Conservation (phyloP, 2,113 vertebrate species). For the Puffinus mauretanicus region DNA sequence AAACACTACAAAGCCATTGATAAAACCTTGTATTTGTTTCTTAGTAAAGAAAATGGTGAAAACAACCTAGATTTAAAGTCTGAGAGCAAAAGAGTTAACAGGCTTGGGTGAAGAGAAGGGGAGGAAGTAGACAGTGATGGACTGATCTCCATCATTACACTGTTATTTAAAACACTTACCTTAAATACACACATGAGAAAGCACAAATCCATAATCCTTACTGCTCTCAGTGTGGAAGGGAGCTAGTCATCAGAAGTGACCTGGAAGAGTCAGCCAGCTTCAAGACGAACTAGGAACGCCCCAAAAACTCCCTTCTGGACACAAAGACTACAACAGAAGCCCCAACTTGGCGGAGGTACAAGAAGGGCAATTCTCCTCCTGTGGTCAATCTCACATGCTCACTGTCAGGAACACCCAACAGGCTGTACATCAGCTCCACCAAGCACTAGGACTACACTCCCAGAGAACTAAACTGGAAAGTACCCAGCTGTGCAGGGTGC, state of each 20-base stretch:
- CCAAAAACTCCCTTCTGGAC: not conserved
- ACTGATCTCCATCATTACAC: not conserved
- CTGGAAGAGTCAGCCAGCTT: not conserved
- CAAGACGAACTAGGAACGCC: not conserved
- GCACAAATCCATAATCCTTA: not conserved
- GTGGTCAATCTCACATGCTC: rapidly evolving
- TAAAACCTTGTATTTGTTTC: not conserved
- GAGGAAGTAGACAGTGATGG: not conserved
- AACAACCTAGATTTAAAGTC: not conserved
- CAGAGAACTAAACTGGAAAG: not conserved
- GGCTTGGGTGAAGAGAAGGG: not conserved
- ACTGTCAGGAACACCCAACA: not conserved
- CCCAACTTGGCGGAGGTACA: not conserved
- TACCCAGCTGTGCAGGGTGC: not conserved
- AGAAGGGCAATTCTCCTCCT: not conserved
- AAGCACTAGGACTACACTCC: not conserved
- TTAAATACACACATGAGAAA: not conserved
- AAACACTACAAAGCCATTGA: not conserved
- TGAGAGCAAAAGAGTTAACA: not conserved
- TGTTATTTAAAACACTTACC: not conserved
- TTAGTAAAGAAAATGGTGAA: not conserved
- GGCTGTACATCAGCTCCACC: not conserved
- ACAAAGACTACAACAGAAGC: not conserved
- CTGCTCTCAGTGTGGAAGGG: not conserved
- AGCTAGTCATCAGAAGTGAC: not conserved